phyloP scores from a whole-genome alignment of 2,113 vertebrate genomes.

The Seriola dumerili region DNA sequence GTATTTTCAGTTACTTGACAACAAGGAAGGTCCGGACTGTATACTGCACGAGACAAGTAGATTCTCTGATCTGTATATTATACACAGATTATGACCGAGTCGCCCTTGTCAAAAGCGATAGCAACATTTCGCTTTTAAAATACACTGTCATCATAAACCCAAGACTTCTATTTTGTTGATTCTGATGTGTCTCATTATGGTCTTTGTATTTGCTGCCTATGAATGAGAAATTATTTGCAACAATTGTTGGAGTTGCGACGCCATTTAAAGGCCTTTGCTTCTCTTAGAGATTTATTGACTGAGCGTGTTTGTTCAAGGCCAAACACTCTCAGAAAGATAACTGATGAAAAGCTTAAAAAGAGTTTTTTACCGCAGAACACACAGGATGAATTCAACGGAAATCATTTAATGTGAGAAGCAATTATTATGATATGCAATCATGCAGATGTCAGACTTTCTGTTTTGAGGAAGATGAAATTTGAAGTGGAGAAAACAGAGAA shows the following conservation, averaged over 20 bases:
- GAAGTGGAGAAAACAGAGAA: neutral
- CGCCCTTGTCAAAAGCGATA: neutral
- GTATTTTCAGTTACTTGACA: constrained; percentile 9
- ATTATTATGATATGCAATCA: neutral
- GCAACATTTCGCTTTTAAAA: neutral
- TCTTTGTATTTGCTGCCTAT: neutral
- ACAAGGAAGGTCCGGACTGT: neutral
- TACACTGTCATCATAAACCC: neutral
- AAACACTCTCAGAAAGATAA: constrained; percentile 16
- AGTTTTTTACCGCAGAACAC: neutral
- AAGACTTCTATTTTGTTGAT: neutral
- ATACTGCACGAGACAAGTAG: neutral
- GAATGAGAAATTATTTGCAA: constrained; percentile 3
- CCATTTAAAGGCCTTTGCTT: neutral
- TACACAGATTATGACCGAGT: neutral
- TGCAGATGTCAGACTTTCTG: neutral
- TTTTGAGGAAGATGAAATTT: neutral
- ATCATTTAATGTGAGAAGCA: neutral
- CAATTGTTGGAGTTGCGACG: neutral
- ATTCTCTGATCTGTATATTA: constrained; percentile 10
- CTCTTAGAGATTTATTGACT: constrained; percentile 2
- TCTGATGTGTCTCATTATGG: neutral
- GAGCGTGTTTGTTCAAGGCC: constrained; percentile 6
- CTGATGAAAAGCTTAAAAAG: neutral
- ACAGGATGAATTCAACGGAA: neutral